Base-by-base conservation (phyloP, 2,888 invertebrate genomes). In the Agapostemon virescens region DNA sequence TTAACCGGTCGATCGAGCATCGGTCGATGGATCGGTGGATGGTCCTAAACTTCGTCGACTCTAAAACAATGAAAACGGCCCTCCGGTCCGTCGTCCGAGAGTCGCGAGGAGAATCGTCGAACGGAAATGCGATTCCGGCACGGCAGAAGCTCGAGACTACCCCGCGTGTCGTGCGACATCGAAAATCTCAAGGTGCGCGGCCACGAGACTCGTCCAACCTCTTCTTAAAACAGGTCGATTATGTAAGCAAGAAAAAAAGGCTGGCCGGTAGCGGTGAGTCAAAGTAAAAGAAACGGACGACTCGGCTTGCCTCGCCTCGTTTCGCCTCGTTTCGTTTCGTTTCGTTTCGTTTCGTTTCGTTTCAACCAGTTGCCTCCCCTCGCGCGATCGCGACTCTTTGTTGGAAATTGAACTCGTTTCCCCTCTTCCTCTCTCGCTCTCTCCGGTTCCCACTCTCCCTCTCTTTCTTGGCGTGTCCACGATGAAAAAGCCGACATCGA, bases 201-300 rank as follows among this genome's bases (percentile, higher is more conserved):
- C 42, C 68, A 45, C 76, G 69, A 75, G 55, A 82, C 84, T 83
- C 83, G 83, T 76, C 79, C 72, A 78, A 74, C 84, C 84, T 84
- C 79, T 89, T 88, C 87, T 88, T 85, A 86, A 61, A 88, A 88
- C 86, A 78, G 83, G 85, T 87, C 84, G 84, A 88, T 89, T 88
- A 86, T 86, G 83, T 87, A 88, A 88, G 85, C 76, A 77, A 81
- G 75, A 85, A 83, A 80, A 63, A 61, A 84, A 83, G 76, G 36
- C 69, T 74, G 66, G 38, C 9, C 68, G 69, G 67, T 68, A 49
- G 69, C 55, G 49, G 40, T 42, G 74, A 64, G 17, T 33, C 9
- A 40, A 67, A 69, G 38, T 76, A 69, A 79, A 75, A 74, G 36
- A 72, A 66, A 40, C 71, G 36, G 0, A 13, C 36, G 40, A 20